A percentile compares a stretch with the other conserved stretches of the same genome.
These are phyloP conservation scores for Oligia latruncula DNA, from an alignment of 2,888 invertebrate genomes.

Conservation along the genomic window DNA sequence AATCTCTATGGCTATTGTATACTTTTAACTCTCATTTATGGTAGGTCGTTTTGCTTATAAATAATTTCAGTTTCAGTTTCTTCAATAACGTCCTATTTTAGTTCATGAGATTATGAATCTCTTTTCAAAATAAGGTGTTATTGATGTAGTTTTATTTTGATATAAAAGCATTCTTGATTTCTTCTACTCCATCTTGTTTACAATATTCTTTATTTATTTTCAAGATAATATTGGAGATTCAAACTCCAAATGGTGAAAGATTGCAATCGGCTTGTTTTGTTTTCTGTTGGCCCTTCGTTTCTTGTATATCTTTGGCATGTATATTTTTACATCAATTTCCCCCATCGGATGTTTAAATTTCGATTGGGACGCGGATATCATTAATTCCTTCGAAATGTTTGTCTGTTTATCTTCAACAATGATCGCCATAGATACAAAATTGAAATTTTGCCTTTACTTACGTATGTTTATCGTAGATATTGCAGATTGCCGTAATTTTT, in stretches of 20 bases:
- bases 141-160: conserved; percentile 10
- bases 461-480: background rate
- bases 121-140: conserved; percentile 1
- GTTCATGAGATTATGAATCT: background rate
- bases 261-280: conserved; percentile 39
- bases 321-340: conserved; percentile 43
- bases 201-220: conserved; percentile 22
- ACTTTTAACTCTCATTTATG: conserved; percentile 22
- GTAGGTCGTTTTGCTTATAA: conserved; percentile 15
- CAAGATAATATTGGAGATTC: background rate
- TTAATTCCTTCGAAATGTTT: conserved; percentile 36
- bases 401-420: conserved; percentile 25
- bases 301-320: conserved; percentile 23
- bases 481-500: background rate
- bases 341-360: conserved; percentile 50
- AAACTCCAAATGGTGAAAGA: conserved; percentile 19
- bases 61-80: conserved; percentile 7
- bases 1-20: conserved; percentile 47
- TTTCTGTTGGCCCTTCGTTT: conserved; percentile 27
- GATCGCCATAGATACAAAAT: conserved; percentile 10
- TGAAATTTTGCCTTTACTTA: conserved; percentile 1
- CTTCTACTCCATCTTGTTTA: background rate
- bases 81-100: conserved; percentile 7
- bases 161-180: background rate
- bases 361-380: conserved; percentile 36